These are phyloP conservation scores for Diplodus sargus DNA, from an alignment of 2,797 vertebrate species.

Conservation along the genomic window DNA sequence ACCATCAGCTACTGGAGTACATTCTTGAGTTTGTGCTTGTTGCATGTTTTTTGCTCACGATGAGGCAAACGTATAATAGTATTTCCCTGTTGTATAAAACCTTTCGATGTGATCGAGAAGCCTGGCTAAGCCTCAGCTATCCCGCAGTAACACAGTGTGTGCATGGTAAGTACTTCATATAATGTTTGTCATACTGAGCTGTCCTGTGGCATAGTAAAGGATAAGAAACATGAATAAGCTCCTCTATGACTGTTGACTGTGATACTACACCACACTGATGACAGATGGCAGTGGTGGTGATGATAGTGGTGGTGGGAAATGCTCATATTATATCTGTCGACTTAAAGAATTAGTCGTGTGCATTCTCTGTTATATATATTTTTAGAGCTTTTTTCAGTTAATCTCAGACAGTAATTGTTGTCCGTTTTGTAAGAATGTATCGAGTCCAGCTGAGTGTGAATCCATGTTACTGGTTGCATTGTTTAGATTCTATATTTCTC, in stretches of 20 bases:
- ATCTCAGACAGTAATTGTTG: background rate
- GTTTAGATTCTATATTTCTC: background rate
- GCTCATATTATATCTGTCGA: background rate
- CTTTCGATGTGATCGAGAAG: background rate
- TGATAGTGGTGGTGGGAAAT: conserved; percentile 4
- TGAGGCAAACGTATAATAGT: background rate
- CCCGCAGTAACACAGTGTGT: conserved; percentile 13
- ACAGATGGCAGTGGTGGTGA: background rate
- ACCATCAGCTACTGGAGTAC: background rate
- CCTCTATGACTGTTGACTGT: conserved; percentile 14
- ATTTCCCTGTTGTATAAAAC: conserved; percentile 22
- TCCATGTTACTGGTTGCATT: background rate
- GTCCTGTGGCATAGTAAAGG: background rate
- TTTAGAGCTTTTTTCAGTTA: conserved; percentile 9
- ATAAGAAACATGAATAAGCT: conserved; percentile 5
- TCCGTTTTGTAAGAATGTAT: background rate
- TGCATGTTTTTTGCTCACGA: conserved; percentile 16
- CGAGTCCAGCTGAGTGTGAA: background rate
- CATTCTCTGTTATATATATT: conserved; percentile 19
- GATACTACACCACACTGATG: conserved; percentile 10
- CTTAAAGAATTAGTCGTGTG: background rate
- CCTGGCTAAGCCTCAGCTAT: background rate
- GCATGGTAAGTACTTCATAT: conserved; percentile 27
- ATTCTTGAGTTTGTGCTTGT: background rate
- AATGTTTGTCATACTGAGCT: background rate